Evolutionary conservation across 2,888 invertebrate species (phyloP), one percentile per base, ranked within the genome.

Genomic region (Archaeoteleia sp.): DNA sequence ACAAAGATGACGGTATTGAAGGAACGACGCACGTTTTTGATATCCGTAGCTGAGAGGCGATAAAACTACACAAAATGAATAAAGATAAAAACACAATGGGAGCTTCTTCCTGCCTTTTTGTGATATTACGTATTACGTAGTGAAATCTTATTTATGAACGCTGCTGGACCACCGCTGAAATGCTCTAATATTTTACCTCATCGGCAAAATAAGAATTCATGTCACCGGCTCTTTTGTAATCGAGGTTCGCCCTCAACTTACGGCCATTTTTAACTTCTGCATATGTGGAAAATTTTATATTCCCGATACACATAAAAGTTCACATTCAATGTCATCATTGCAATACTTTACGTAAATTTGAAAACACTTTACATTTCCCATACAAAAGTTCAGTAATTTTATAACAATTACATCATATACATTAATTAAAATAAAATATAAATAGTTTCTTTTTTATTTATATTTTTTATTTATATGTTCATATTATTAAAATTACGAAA

Each of bases 171-270:
- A 48, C 27, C 58, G 43, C 20, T 42, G 49, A 60, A 43, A 30
- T 70, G 63, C 69, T 77, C 73, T 73, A 80, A 83, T 83, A 83
- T 82, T 82, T 82, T 77, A 80, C 73, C 74, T 81, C 78, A 79
- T 82, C 75, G 80, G 74, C 74, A 74, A 78, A 79, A 81, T 78
- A 80, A 79, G 76, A 79, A 82, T 81, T 81, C 82, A 79, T 78
- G 80, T 74, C 72, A 48, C 48, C 51, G 57, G 63, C 49, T 58
- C 71, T 67, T 70, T 75, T 72, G 68, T 63, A 51, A 49, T 57
- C 48, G 46, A 1, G 51, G 10, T 10, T 55, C 46, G 20, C 60
- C 60, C 62, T 65, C 34, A n/a, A 9, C 17, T 32, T 23, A 14
- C 57, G 51, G 29, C 46, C 51, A 40, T 9, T 35, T 42, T 9